Conservation (phyloP, 92 coral and sea anemone genomes). For the Actinernus sp. region DNA sequence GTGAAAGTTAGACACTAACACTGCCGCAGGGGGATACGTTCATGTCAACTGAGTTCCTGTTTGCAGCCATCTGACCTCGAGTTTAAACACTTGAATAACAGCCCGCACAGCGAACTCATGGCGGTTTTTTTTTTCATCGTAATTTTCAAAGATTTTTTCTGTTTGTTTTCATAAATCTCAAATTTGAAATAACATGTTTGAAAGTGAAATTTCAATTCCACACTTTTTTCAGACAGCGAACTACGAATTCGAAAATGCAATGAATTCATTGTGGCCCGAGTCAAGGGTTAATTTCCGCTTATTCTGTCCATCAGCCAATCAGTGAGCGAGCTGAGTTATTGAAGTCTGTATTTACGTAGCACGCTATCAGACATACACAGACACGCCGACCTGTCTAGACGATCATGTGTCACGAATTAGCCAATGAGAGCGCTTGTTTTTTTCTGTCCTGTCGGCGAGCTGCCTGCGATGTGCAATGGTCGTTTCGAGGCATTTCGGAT, state of each 20-base stretch:
- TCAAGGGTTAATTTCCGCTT: conserved; percentile 81
- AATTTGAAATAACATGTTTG: too few relatives aligned
- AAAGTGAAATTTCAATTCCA: conserved; percentile 42
- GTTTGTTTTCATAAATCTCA: too few relatives aligned
- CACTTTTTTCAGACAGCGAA: conserved; percentile 78
- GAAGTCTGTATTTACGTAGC: conserved; percentile 82
- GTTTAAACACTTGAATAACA: too few relatives aligned
- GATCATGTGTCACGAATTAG: conserved; percentile 73
- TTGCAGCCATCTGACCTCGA: too few relatives aligned
- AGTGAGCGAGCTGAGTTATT: conserved; percentile 59
- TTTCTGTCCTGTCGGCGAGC: conserved; percentile 62
- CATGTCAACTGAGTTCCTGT: too few relatives aligned
- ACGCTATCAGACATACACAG: conserved; percentile 80
- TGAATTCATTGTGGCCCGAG: conserved; percentile 72
- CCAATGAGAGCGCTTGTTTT: conserved; percentile 81
- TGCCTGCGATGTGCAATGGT: conserved; percentile 70
- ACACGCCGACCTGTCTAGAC: conserved; percentile 98
- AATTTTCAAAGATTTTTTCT: too few relatives aligned
- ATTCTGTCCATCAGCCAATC: conserved; percentile 59
- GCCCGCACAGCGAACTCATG: too few relatives aligned
- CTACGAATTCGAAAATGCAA: conserved; percentile 62
- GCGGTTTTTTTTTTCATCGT: too few relatives aligned
- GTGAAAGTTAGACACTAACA: too few relatives aligned
- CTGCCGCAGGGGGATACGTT: too few relatives aligned
- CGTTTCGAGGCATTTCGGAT: conserved; percentile 44